phyloP scores from a whole-genome alignment of 1,140 invertebrate genomes.

The Papilio glaucus region DNA sequence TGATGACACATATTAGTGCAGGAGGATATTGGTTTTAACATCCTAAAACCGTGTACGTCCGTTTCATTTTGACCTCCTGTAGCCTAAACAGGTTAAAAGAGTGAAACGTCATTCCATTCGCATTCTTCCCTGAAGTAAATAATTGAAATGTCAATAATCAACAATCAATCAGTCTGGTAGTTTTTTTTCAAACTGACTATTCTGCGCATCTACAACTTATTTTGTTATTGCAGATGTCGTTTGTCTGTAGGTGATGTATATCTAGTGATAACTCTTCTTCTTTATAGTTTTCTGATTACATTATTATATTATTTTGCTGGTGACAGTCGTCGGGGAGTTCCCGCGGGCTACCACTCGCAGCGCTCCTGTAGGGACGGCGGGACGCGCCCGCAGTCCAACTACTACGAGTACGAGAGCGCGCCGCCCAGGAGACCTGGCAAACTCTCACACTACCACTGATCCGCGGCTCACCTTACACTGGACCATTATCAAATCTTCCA shows the following conservation, averaged over 20 bases:
- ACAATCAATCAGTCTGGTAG: no score
- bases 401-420: constrained; percentile 92
- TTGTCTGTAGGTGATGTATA: background rate
- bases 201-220: no score
- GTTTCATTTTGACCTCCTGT: no score
- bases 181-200: no score
- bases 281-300: constrained; percentile 16
- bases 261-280: background rate
- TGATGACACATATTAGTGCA: background rate
- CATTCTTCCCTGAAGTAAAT: no score
- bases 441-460: constrained; percentile 88
- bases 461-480: background rate
- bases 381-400: constrained; percentile 90
- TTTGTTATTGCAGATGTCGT: no score
- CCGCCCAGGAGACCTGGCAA: constrained; percentile 83
- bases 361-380: constrained; percentile 86
- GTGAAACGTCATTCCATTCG: no score
- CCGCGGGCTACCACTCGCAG: constrained; percentile 91
- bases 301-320: constrained; percentile 39
- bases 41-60: background rate
- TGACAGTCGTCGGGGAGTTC: constrained; percentile 79
- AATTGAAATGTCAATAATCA: no score
- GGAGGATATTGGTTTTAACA: no score
- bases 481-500: background rate
- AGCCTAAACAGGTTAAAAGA: no score